phyloP scores from a whole-genome alignment of 2,797 vertebrate genomes.

The Anguilla megastoma region DNA sequence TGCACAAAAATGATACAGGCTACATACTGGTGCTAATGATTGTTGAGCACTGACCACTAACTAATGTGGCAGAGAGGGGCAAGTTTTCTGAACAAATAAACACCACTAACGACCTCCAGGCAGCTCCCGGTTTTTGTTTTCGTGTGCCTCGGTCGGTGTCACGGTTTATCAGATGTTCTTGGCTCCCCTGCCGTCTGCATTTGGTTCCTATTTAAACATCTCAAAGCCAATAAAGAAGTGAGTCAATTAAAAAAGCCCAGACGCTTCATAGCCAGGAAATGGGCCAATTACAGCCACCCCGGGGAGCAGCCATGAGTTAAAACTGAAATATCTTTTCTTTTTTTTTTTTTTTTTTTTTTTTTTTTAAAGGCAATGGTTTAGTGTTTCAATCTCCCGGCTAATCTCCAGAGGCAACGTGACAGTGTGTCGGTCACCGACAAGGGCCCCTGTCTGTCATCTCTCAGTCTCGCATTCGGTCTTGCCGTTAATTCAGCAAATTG shows the following conservation, averaged over 20 bases:
- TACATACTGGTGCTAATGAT: slow-evolving; percentile 32
- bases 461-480: not conserved
- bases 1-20: slow-evolving; percentile 33
- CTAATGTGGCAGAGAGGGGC: not conserved
- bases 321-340: slow-evolving; percentile 19
- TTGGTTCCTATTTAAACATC: slow-evolving; percentile 73
- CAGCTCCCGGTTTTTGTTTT: slow-evolving; percentile 24
- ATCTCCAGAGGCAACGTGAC: slow-evolving; percentile 22
- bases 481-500: slow-evolving; percentile 11
- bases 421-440: slow-evolving; percentile 38
- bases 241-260: slow-evolving; percentile 73
- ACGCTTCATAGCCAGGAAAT: slow-evolving; percentile 74
- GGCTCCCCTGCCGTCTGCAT: slow-evolving; percentile 57
- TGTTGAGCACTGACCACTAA: slow-evolving; percentile 15
- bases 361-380: slow-evolving; percentile 21
- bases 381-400: slow-evolving; percentile 33
- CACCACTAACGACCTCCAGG: slow-evolving; percentile 30
- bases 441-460: slow-evolving; percentile 30
- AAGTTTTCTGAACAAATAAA: slow-evolving; percentile 40
- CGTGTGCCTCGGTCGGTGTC: slow-evolving; percentile 41
- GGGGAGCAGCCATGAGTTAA: slow-evolving; percentile 43
- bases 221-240: slow-evolving; percentile 72
- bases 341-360: not conserved
- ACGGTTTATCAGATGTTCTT: slow-evolving; percentile 55
- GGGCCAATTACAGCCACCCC: slow-evolving; percentile 64